These are phyloP conservation scores for Tetanocera ferruginea DNA, from an alignment of 2,888 invertebrate species.

Conservation along the genomic window DNA sequence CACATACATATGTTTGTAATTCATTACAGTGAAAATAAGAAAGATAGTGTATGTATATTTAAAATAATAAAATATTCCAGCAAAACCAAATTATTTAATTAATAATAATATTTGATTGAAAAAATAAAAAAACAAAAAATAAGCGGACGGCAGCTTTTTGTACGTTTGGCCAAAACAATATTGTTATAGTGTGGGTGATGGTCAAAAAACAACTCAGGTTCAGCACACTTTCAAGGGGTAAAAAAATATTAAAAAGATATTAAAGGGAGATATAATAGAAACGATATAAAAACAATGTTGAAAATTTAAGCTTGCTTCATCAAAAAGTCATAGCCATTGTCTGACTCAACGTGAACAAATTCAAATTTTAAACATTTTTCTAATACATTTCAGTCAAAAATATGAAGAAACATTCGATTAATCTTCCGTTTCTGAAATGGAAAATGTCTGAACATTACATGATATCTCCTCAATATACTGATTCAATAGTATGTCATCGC, in stretches of 20 bases:
- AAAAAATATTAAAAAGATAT: too few species aligned
- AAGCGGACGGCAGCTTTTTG: conserved; percentile 18
- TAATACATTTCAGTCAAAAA: neutral
- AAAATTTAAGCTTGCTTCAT: too few species aligned
- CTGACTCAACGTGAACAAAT: neutral
- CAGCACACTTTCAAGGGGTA: too few species aligned
- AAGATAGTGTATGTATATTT: neutral
- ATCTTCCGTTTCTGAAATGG: conserved; percentile 57
- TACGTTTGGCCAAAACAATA: neutral
- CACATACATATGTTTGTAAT: neutral
- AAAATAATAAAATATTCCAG: neutral
- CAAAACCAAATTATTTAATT: conserved; percentile 3
- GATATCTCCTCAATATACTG: conserved; percentile 51
- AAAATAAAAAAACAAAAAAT: neutral
- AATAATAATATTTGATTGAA: neutral
- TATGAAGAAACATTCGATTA: conserved; percentile 32
- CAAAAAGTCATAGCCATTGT: too few species aligned
- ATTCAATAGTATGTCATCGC: conserved; percentile 48
- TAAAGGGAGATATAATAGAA: too few species aligned
- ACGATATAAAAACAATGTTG: too few species aligned
- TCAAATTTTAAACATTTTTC: neutral
- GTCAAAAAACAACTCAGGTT: too few species aligned
- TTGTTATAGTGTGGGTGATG: neutral
- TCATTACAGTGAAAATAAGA: neutral
- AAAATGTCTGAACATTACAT: conserved; percentile 52